Base-by-base conservation (phyloP, 2,113 vertebrate genomes). In the Asarcornis scutulata region DNA sequence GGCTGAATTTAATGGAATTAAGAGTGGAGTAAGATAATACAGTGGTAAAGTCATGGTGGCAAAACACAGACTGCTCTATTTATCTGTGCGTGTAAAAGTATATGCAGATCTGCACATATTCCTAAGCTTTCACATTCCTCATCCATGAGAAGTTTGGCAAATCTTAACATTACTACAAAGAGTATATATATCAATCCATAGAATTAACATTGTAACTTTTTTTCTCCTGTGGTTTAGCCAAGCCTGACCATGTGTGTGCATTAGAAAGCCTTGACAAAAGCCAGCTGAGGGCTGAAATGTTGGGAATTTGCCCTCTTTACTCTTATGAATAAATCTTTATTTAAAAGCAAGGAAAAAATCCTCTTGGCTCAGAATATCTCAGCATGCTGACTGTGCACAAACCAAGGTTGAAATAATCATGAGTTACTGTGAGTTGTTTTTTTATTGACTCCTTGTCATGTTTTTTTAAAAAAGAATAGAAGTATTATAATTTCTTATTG, bases 301-400 rank as follows among this genome's bases (percentile, higher is more conserved):
- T 95, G 95, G 77, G 95, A 97, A 97, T 96, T 95, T 97, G 92
- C 76, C 92, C 95, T 96, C 66, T 91, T 96, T 85, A 91, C 89
- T 79, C 76, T 84, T 72, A 89, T 74, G 79, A 97, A 96, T 96
- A 97, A 96, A 94, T 97, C 91, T 83, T 93, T 81, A 62, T 88
- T 92, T 90, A 83, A 97, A 93, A 87, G 68, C 53, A 83, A 84
- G 79, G 72, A 88, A 93, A 92, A 93, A 90, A 84, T 72, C 53
- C 23, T 83, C 36, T 89, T 96, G 93, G 86, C 83, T 96, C 94
- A 69, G 82, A 95, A 52, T 62, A 88, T 66, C 90, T 96, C 93
- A 93, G 89, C 88, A 72, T 91, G 96, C 95, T 97, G 96, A 97
- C 93, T 96, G 81, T 91, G 95, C 90, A 93, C 46, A 96, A 96